Conservation (phyloP, 2,888 invertebrate genomes). For the Synanthedon vespiformis region DNA sequence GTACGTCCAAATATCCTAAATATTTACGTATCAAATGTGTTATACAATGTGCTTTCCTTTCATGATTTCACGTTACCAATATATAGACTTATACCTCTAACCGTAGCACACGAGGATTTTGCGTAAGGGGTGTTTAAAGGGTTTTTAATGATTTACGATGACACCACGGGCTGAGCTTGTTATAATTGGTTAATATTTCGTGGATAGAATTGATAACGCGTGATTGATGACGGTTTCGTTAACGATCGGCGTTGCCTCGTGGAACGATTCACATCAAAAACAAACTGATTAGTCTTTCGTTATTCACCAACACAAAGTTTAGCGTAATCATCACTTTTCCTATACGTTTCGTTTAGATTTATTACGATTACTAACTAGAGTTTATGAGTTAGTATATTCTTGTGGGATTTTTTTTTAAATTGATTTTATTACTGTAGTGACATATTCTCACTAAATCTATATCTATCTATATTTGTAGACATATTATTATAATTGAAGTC, state of each 20-base stretch:
- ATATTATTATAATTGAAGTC: no score
- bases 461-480: no score
- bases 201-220: constrained; percentile 52
- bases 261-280: constrained; percentile 8
- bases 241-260: constrained; percentile 27
- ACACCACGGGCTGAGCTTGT: constrained; percentile 27
- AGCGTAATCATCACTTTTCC: not conserved
- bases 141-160: constrained; percentile 35
- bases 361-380: no score
- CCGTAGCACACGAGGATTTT: not conserved
- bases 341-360: no score
- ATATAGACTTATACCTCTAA: not conserved
- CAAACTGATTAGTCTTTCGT: constrained; percentile 8
- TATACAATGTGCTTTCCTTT: no score
- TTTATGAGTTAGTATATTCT: no score
- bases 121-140: constrained; percentile 19
- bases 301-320: not conserved
- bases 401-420: no score
- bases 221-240: constrained; percentile 50
- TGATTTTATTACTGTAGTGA: no score
- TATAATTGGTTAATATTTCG: constrained; percentile 57
- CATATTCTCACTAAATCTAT: no score
- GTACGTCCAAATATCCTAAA: no score
- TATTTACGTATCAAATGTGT: no score
- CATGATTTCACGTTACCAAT: no score